Evolutionary conservation across 2,888 invertebrate genomes (phyloP).

Genomic region (Cosmia trapezina): DNA sequence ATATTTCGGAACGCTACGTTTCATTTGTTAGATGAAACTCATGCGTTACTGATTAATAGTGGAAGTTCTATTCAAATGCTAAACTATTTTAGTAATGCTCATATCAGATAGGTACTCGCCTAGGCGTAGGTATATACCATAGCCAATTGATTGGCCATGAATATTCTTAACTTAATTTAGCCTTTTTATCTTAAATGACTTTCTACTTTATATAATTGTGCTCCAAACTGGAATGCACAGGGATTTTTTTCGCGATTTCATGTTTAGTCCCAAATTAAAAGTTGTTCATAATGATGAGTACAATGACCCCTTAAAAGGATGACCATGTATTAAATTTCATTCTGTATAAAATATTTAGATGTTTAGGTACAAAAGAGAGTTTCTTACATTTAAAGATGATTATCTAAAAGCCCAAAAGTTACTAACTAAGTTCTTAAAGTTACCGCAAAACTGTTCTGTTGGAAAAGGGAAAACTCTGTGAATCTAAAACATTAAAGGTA

Average conservation of each 20-base stretch:
- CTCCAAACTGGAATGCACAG: too few species aligned
- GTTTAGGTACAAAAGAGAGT: background rate
- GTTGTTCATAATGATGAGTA: too few species aligned
- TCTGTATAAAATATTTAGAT: background rate
- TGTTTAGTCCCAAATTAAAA: too few species aligned
- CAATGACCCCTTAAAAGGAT: too few species aligned
- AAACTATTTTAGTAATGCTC: slow-evolving; percentile 17
- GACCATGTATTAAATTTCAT: too few species aligned
- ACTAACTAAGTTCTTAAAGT: slow-evolving; percentile 18
- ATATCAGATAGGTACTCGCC: too few species aligned
- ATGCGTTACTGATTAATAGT: slow-evolving; percentile 58
- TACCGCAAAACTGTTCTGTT: slow-evolving; percentile 25
- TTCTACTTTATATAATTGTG: too few species aligned
- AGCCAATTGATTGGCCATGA: too few species aligned
- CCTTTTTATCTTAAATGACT: too few species aligned
- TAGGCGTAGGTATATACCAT: too few species aligned
- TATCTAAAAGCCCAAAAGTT: slow-evolving; percentile 39
- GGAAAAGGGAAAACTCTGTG: slow-evolving; percentile 12
- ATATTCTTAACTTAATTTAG: too few species aligned
- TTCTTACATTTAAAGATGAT: slow-evolving; percentile 17
- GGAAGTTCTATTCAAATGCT: slow-evolving; percentile 58
- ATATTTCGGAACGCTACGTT: slow-evolving; percentile 42
- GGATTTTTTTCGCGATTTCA: too few species aligned
- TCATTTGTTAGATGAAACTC: slow-evolving; percentile 55
- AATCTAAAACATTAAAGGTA: slow-evolving; percentile 19